Base-by-base conservation (phyloP, 2,888 invertebrate genomes). In the Agapostemon virescens region DNA sequence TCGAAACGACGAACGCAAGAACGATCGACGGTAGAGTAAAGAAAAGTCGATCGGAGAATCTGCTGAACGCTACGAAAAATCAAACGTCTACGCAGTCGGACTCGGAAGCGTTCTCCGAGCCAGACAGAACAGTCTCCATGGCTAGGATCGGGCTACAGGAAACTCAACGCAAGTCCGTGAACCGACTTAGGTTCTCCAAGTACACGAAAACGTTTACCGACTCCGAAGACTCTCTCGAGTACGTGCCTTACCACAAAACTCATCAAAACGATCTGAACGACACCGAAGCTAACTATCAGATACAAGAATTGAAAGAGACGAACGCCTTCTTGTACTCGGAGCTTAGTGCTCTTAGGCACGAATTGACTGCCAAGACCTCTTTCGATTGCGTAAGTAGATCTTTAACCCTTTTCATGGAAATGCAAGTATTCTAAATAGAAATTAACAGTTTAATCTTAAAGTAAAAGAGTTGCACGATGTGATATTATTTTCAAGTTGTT, bases 21-120 rank as follows among this genome's bases (percentile, higher is more conserved):
- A 76, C 72, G 74, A 64, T 75, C 13, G 85, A 85, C 1, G 75
- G 76, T 20, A 76, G 82, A 3, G 88, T 87, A 33, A 88, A 82
- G 58, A 91, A 87, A 36, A 87, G 86, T 70, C 86, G 88, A 7
- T 90, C 90, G 0, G 90, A 90, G 26, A 89, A 89, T 61, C 64
- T 87, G 6, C 72, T 89, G 15, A 83, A 85, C 26, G 23, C 70
- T 0, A 52, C 76, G 5, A 88, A 85, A 52, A 86, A 84, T 83
- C 89, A 88, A 13, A 70, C 81, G 0, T 90, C 90, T 3, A 89
- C 88, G 15, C 93, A 93, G 9, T 94, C 95, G 2, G 97, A 97
- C 90, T 97, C 97, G 0, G 97, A 98, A 90, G 95, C 96, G 45
- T 97, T 97, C 96, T 97, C 97, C 0, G 97, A 97, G 90, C 97